phyloP scores from a whole-genome alignment of 2,888 invertebrate genomes.

The Thalpophila matura region DNA sequence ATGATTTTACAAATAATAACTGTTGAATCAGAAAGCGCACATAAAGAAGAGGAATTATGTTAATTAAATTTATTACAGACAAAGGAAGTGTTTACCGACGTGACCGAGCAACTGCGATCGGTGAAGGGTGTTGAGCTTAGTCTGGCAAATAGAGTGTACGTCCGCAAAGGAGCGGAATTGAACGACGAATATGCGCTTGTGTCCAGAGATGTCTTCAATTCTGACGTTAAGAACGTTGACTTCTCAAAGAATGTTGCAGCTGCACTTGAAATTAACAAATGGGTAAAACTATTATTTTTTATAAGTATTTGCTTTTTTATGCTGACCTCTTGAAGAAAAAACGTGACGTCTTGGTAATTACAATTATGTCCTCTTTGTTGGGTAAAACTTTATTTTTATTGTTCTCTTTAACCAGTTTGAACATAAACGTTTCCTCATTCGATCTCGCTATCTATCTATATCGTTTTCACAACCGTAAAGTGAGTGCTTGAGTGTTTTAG shows the following conservation, averaged over 20 bases:
- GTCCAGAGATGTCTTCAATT: slow-evolving; percentile 90
- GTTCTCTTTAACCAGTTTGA: too few relatives aligned
- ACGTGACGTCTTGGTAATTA: too few relatives aligned
- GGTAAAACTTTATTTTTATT: too few relatives aligned
- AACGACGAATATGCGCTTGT: slow-evolving; percentile 89
- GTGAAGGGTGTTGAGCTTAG: slow-evolving; percentile 89
- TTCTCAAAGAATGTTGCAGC: slow-evolving; percentile 87
- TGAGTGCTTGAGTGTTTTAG: too few relatives aligned
- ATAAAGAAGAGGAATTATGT: not conserved
- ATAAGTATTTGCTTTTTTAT: not conserved
- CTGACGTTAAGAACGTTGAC: slow-evolving; percentile 91
- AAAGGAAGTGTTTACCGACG: slow-evolving; percentile 71
- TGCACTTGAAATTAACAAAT: slow-evolving; percentile 93
- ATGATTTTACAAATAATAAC: too few relatives aligned
- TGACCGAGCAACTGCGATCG: slow-evolving; percentile 66
- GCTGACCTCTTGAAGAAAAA: not conserved
- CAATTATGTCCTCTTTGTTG: too few relatives aligned
- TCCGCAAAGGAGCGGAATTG: slow-evolving; percentile 86
- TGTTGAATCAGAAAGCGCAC: not conserved
- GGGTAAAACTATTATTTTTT: slow-evolving; percentile 86
- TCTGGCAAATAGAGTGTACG: slow-evolving; percentile 93
- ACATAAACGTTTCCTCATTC: too few relatives aligned
- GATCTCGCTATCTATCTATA: too few relatives aligned
- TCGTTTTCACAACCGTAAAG: too few relatives aligned
- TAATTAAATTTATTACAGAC: slow-evolving; percentile 68